Evolutionary conservation across 2,113 vertebrate species (phyloP).

Genomic region (Solea solea): DNA sequence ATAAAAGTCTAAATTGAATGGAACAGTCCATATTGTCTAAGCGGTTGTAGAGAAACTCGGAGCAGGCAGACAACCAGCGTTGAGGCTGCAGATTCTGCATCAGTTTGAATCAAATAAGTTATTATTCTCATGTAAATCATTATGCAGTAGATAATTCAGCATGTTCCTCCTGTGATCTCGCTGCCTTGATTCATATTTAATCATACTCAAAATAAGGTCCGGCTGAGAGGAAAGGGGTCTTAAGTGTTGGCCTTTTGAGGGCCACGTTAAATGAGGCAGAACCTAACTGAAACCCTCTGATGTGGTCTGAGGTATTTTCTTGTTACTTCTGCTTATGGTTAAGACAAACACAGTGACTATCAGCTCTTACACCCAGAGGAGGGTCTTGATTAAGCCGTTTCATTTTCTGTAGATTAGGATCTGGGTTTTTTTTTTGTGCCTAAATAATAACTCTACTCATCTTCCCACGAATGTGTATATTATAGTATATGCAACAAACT

Average conservation of each 20-base stretch:
- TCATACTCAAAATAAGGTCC: conserved; percentile 29
- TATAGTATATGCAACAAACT: too few species aligned
- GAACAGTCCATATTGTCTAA: conserved; percentile 10
- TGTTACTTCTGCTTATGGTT: neutral
- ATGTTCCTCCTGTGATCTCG: conserved; percentile 41
- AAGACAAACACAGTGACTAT: neutral
- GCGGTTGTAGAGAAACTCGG: neutral
- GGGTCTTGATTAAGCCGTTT: conserved; percentile 13
- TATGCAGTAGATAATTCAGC: conserved; percentile 31
- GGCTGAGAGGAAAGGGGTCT: conserved; percentile 21
- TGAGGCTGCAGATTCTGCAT: conserved; percentile 15
- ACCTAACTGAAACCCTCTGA: conserved; percentile 27
- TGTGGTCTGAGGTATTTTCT: conserved; percentile 16
- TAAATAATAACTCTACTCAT: conserved; percentile 21
- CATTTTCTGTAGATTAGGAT: conserved; percentile 6
- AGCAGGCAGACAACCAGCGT: neutral
- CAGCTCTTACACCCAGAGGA: conserved; percentile 28
- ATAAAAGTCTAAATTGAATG: conserved; percentile 26
- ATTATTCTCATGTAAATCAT: conserved; percentile 29
- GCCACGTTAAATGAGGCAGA: conserved; percentile 35
- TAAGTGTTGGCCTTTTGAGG: conserved; percentile 24
- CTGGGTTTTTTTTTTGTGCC: conserved; percentile 1
- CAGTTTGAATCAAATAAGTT: conserved; percentile 15
- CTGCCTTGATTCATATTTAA: conserved; percentile 63
- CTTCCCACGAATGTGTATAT: neutral